A percentile compares a stretch with the other conserved stretches of the same genome.
Conservation (phyloP, 2,797 vertebrate species). For the Clarias platycephalus region DNA sequence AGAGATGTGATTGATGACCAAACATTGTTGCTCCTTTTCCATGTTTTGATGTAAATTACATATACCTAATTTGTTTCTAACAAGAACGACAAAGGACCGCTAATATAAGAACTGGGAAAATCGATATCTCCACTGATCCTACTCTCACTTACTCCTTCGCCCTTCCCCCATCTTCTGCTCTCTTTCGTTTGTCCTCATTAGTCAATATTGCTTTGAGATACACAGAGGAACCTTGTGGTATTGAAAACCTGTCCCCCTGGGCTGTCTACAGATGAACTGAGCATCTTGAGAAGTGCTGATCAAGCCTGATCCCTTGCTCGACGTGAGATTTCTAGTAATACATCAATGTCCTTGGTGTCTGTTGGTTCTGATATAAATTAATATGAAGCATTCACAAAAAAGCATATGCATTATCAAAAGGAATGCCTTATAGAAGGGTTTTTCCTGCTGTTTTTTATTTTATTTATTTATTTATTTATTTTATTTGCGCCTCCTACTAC, state of each 20-base stretch:
- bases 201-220: slow-evolving; percentile 56
- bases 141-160: slow-evolving; percentile 29
- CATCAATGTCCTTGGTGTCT: slow-evolving; percentile 23
- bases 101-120: slow-evolving; percentile 52
- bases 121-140: slow-evolving; percentile 37
- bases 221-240: slow-evolving; percentile 46
- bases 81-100: slow-evolving; percentile 41
- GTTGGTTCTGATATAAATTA: slow-evolving; percentile 14
- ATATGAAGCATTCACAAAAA: not conserved
- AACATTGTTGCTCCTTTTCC: slow-evolving; percentile 2
- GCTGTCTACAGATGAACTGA: slow-evolving; percentile 50
- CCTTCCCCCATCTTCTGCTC: slow-evolving; percentile 16
- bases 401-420: not conserved
- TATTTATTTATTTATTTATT: too few relatives aligned
- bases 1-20: slow-evolving; percentile 16
- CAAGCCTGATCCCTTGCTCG: slow-evolving; percentile 39
- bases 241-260: slow-evolving; percentile 53
- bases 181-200: slow-evolving; percentile 39
- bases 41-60: slow-evolving; percentile 42
- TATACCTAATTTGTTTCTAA: slow-evolving; percentile 37
- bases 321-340: slow-evolving; percentile 16
- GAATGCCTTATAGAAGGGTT: not conserved
- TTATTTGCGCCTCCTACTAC: too few relatives aligned
- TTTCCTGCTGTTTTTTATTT: not conserved
- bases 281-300: slow-evolving; percentile 53